Base-by-base conservation (phyloP, 1,140 invertebrate genomes). In the Apis cerana region DNA sequence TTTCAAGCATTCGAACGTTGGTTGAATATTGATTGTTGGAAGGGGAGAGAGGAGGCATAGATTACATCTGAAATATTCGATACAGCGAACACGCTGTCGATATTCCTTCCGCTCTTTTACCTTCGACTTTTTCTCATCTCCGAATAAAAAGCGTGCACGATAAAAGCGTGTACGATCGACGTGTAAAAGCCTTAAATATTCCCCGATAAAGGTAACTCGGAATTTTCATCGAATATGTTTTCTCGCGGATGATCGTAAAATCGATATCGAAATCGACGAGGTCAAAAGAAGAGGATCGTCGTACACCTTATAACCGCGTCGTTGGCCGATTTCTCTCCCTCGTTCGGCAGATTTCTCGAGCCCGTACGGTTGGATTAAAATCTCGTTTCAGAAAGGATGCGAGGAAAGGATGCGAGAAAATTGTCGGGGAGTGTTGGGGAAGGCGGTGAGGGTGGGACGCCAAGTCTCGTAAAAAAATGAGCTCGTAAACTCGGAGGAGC, bases 341-440 rank as follows among this genome's bases (percentile, higher is more conserved):
- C 33, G 83, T 87, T 85, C 74, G 61, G 48, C 76, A 43, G 4
- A 43, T 43, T 86, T 90, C 88, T 85, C 76, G 74, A 74, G 58
- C 62, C 72, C n/a, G 89, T 27, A 21, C 84, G 89, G 83, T 86
- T 87, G 82, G 82, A 90, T 90, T 88, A 88, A 83, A 88, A 85
- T 85, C 82, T 83, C 68, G 62, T 62, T 52, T 21, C 50, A 58
- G 54, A 48, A 21, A 19, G 43, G 64, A 43, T 43, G 33, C 62
- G 17, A 56, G 75, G 52, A 12, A 2, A 13, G 56, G 33, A 17
- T 17, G 19, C 9, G 43, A 12, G 7, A 23, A 80, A 68, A 27
- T 52, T 54, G 69, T 43, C 23, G 56, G 43, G 75, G 21, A 33
- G 33, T 74, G 54, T 15, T 4, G 33, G 33, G 58, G 62, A 74